These are phyloP conservation scores for Chalcosyrphus nemorum DNA, from an alignment of 2,888 invertebrate species.

Conservation along the genomic window DNA sequence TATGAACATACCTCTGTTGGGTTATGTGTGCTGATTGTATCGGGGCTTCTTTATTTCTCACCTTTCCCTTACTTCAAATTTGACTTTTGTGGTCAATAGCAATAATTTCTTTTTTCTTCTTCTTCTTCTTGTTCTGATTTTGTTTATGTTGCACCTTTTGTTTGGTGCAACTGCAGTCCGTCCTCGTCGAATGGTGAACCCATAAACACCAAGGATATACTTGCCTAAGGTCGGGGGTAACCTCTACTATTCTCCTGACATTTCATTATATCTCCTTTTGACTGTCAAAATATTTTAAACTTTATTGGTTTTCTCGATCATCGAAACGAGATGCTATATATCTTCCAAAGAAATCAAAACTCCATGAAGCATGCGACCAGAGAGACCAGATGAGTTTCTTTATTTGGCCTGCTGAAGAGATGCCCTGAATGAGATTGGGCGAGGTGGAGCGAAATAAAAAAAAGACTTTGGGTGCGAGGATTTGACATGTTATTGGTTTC, in stretches of 20 bases:
- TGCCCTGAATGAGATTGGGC: conserved; percentile 48
- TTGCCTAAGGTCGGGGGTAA: conserved; percentile 27
- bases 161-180: conserved; percentile 5
- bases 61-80: conserved; percentile 67
- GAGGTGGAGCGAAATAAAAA: conserved; percentile 31
- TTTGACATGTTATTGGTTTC: conserved; percentile 68
- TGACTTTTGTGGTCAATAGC: conserved; percentile 70
- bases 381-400: conserved; percentile 23
- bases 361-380: conserved; percentile 43
- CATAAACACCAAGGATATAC: conserved; percentile 56
- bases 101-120: conserved; percentile 45
- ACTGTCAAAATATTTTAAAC: conserved; percentile 69
- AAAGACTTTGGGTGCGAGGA: conserved; percentile 40
- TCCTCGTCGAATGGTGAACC: conserved; percentile 46
- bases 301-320: conserved; percentile 72
- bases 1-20: conserved; percentile 23
- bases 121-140: conserved; percentile 18
- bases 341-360: conserved; percentile 67
- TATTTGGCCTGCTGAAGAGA: conserved; percentile 25
- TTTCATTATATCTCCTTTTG: conserved; percentile 66
- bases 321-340: conserved; percentile 67
- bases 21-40: conserved; percentile 54
- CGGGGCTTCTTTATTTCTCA: conserved; percentile 69
- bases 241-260: conserved; percentile 57
- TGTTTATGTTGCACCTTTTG: conserved; percentile 38